Base-by-base conservation (phyloP, 1,140 invertebrate genomes). In the Mizuhopecten yessoensis region DNA sequence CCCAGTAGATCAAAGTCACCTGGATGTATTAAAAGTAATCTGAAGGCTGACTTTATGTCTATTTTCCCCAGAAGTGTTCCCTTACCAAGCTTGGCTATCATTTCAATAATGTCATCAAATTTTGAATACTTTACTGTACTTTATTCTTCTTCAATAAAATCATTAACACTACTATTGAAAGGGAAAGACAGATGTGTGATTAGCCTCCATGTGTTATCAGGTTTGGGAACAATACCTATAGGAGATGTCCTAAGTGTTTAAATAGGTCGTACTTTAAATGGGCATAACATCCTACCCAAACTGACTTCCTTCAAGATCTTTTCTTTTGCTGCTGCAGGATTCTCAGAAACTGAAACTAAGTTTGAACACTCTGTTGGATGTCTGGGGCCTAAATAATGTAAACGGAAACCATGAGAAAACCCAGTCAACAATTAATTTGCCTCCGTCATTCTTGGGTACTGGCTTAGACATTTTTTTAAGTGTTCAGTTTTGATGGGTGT, bases 51-150 rank as follows among this genome's bases (percentile, higher is more conserved):
- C 34, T 34, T 87, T 1, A 87, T 87, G 29, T 87, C 87, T 34
- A 36, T 87, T 87, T 87, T 87, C 29, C 87, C 87, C 13, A 87
- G 87, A 34, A 29, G 13, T 87, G 87, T 36, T n/a, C n/a, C n/a
- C n/a, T n/a, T n/a, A n/a, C n/a, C n/a, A n/a, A n/a, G n/a, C n/a
- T n/a, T n/a, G n/a, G n/a, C n/a, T n/a, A n/a, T n/a, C n/a, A n/a
- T n/a, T n/a, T n/a, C n/a, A n/a, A n/a, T n/a, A n/a, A n/a, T 87
- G 20, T 36, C 13, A 15, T 87, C 34, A 87, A 34, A 87, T 29
- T 23, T 34, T 10, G 87, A 23, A 29, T 87, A 87, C 33, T 87
- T 34, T 29, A 87, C 87, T 87, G 20, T 87, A 36, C 87, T 36
- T 0, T 36, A 36, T 9, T 87, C 39, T 34, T 87, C 87, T 9